Evolutionary conservation across 2,113 vertebrate genomes (phyloP), one percentile per base, ranked within the genome.

Genomic region (Cricetomys ansorgei): DNA sequence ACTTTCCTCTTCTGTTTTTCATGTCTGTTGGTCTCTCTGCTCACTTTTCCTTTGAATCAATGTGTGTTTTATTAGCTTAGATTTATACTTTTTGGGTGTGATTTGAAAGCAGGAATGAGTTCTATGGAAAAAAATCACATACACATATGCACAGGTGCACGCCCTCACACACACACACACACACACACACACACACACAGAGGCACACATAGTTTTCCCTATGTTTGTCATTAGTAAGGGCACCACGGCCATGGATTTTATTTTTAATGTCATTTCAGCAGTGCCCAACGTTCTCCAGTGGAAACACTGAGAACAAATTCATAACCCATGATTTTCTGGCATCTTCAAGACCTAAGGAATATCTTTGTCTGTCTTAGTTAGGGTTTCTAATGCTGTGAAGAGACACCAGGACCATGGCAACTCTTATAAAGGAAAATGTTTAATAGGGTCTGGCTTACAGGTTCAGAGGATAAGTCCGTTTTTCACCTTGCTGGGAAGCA

Each of bases 51-150:
- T 27, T 25, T 15, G 13, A 45, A 11, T 65, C 48, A 62, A 53
- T 29, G 34, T 3, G 21, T 88, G 15, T 53, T 97, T 90, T 70
- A 73, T 65, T 81, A 59, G 89, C 48, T 21, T 91, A 80, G 59
- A 70, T 72, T 59, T 86, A 77, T 57, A 72, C 29, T 45, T 79
- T 93, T 86, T n/a, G 27, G 48, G 31, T 59, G 23, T 77, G 45
- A 48, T 62, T 92, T 97, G 59, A 86, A 95, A 95, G n/a, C 25
- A 62, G 86, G 45, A 91, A 43, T 31, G 7, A 94, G 6, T 75
- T 90, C 16, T 70, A 53, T 77, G 40, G 57, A 89, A 83, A 55
- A 88, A 29, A 72, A 1, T 9, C 17, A 16, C 62, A 89, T n/a
- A 50, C 37, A n/a, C 9, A 48, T 34, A 65, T 34, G 29, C 29